phyloP scores from a whole-genome alignment of 2,888 invertebrate species.

The Orthonychiurus folsomi region DNA sequence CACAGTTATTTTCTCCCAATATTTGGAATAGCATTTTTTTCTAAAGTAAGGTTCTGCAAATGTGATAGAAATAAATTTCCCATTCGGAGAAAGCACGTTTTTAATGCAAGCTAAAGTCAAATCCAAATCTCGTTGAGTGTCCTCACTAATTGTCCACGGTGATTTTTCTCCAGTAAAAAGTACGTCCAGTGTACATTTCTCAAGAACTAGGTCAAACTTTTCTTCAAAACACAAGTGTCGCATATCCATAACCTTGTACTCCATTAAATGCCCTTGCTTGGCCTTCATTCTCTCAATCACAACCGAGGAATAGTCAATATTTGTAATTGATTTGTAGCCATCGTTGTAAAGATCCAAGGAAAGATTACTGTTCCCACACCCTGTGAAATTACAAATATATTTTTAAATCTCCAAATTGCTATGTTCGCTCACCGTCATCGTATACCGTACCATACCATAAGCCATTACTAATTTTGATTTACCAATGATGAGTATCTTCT shows the following conservation, averaged over 20 bases:
- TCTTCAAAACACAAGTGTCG: slow-evolving; percentile 16
- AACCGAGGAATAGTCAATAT: slow-evolving; percentile 45
- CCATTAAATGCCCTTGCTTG: slow-evolving; percentile 42
- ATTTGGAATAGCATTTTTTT: slow-evolving; percentile 19
- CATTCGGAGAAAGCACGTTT: slow-evolving; percentile 16
- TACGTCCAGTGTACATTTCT: slow-evolving; percentile 22
- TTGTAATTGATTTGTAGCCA: slow-evolving; percentile 43
- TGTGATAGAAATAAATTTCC: slow-evolving; percentile 22
- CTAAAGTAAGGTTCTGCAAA: slow-evolving; percentile 23
- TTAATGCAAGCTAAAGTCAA: slow-evolving; percentile 14
- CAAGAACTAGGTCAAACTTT: slow-evolving; percentile 20
- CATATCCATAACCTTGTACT: slow-evolving; percentile 44
- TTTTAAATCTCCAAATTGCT: too few species aligned
- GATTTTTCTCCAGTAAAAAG: slow-evolving; percentile 18
- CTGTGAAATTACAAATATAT: slow-evolving; percentile 38
- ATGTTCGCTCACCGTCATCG: too few species aligned
- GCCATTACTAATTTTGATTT: too few species aligned
- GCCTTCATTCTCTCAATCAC: slow-evolving; percentile 43
- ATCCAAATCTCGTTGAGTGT: slow-evolving; percentile 16
- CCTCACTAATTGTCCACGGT: slow-evolving; percentile 19
- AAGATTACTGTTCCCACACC: slow-evolving; percentile 46
- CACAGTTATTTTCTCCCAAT: slow-evolving; percentile 17
- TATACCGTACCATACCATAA: too few species aligned
- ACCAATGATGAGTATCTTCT: slow-evolving; percentile 25
- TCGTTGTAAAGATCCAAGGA: slow-evolving; percentile 44